A percentile compares a stretch with the other conserved stretches of the same genome.
phyloP scores from a whole-genome alignment of 2,797 vertebrate species.

The Brachymystax lenok region DNA sequence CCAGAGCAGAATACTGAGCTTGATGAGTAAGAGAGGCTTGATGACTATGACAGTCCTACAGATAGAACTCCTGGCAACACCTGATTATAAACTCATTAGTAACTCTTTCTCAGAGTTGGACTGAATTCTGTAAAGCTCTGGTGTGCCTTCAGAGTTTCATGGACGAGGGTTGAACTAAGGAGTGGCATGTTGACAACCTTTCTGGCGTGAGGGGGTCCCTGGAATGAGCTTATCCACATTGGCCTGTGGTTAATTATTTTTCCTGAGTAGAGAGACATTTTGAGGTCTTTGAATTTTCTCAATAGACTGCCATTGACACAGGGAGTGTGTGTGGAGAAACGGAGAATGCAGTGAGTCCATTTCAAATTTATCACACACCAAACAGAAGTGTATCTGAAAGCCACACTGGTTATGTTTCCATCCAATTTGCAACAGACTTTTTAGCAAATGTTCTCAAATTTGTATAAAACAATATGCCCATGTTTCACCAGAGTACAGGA shows the following conservation, averaged over 20 bases:
- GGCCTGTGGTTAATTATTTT: not conserved
- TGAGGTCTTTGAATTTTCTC: constrained; percentile 7
- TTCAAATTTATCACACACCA: constrained; percentile 26
- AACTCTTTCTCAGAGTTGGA: not conserved
- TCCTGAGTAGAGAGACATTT: constrained; percentile 9
- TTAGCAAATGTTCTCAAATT: not conserved
- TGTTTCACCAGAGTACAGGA: too few relatives aligned
- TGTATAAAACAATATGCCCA: too few relatives aligned
- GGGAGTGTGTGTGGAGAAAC: not conserved
- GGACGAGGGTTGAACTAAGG: not conserved
- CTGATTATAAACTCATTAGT: not conserved
- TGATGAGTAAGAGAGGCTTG: not conserved
- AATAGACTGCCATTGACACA: constrained; percentile 14
- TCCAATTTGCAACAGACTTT: constrained; percentile 11
- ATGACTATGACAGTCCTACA: not conserved
- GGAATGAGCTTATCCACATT: constrained; percentile 15
- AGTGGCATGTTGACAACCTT: not conserved
- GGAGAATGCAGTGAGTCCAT: constrained; percentile 5
- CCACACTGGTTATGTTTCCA: constrained; percentile 18
- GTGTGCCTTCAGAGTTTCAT: not conserved
- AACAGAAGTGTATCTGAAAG: not conserved
- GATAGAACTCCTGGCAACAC: not conserved
- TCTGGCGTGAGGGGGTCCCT: not conserved
- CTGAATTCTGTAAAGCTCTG: not conserved
- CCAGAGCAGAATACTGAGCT: not conserved